Evolutionary conservation across 1,140 invertebrate species (phyloP).

Genomic region (Panonychus citri): DNA sequence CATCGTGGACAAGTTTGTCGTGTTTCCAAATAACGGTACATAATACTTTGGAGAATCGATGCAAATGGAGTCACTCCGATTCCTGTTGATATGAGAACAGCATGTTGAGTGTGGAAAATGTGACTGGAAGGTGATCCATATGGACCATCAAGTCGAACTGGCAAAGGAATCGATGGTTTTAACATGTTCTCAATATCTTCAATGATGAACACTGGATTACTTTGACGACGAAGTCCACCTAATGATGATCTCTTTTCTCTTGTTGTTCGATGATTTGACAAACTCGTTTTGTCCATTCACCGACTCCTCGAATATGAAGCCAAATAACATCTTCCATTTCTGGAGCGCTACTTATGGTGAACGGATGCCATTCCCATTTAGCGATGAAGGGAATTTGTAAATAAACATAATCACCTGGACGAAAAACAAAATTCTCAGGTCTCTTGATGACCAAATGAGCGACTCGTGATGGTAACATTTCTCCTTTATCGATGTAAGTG

Average conservation of each 20-base stretch:
- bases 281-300: constrained; percentile 76
- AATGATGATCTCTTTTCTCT: too few species aligned
- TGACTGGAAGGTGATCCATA: constrained; percentile 83
- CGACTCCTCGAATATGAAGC: constrained; percentile 76
- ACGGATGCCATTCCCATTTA: constrained; percentile 87
- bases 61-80: constrained; percentile 95
- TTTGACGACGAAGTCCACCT: too few species aligned
- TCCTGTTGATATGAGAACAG: constrained; percentile 76
- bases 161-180: background rate
- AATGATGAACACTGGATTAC: too few species aligned
- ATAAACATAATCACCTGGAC: constrained; percentile 82
- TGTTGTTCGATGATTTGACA: background rate
- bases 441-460: constrained; percentile 42
- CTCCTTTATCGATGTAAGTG: constrained; percentile 47
- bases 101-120: constrained; percentile 80
- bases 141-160: constrained; percentile 81
- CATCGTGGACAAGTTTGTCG: constrained; percentile 63
- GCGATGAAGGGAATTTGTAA: constrained; percentile 78
- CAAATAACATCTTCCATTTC: constrained; percentile 77
- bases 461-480: constrained; percentile 45
- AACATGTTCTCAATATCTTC: too few species aligned
- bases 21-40: constrained; percentile 70
- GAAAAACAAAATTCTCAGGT: constrained; percentile 60
- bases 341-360: constrained; percentile 83
- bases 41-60: constrained; percentile 77